A percentile compares a stretch with the other conserved stretches of the same genome.
These are phyloP conservation scores for Ecliptopera silaceata DNA, from an alignment of 2,888 invertebrate species.

Conservation along the genomic window DNA sequence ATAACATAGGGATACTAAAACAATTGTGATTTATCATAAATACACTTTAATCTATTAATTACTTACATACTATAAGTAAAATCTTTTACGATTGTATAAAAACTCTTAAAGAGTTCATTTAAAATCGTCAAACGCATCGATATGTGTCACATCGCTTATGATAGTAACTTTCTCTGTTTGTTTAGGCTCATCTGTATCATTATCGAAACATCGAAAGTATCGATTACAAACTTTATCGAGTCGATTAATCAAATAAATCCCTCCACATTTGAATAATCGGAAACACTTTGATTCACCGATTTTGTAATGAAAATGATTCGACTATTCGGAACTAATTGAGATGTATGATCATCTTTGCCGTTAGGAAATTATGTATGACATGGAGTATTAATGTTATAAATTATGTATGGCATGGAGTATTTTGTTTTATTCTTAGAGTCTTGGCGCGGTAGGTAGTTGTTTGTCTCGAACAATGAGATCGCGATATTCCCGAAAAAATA, in stretches of 20 bases:
- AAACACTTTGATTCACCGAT: constrained; percentile 22
- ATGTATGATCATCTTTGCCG: constrained; percentile 7
- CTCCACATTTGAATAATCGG: constrained; percentile 34
- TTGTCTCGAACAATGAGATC: too few species aligned
- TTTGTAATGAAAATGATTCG: constrained; percentile 14
- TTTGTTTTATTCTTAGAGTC: too few species aligned
- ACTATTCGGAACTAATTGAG: constrained; percentile 17
- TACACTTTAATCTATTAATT: too few species aligned
- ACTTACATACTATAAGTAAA: too few species aligned
- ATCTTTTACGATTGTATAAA: too few species aligned
- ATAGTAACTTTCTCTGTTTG: constrained; percentile 53
- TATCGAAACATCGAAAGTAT: constrained; percentile 48
- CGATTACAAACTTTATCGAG: constrained; percentile 52
- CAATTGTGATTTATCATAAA: too few species aligned
- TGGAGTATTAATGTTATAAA: neutral
- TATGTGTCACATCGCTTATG: constrained; percentile 20
- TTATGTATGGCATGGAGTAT: neutral
- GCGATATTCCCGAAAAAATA: too few species aligned
- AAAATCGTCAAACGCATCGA: neutral
- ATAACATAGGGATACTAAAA: too few species aligned
- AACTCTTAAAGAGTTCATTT: too few species aligned
- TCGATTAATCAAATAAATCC: constrained; percentile 55
- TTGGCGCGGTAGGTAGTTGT: too few species aligned
- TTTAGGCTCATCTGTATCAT: constrained; percentile 56
- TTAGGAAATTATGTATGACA: neutral